phyloP scores from a whole-genome alignment of 1,140 invertebrate species.

The Drosophila leontia region DNA sequence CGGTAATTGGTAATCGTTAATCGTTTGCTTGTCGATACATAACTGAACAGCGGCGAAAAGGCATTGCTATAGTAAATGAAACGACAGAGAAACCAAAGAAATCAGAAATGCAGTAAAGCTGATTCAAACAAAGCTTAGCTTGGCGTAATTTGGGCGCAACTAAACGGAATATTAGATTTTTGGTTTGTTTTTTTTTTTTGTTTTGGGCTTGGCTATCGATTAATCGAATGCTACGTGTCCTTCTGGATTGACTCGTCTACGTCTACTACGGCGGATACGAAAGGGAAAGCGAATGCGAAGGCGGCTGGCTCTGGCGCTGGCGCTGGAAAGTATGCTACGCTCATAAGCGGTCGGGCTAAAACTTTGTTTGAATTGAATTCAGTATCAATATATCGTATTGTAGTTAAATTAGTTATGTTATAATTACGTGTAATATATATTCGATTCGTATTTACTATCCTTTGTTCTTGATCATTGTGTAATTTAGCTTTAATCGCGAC shows the following conservation, averaged over 20 bases:
- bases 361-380: slow-evolving; percentile 58
- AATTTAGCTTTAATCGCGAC: slow-evolving; percentile 22
- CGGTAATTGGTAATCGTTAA: slow-evolving; percentile 24
- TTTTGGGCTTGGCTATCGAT: slow-evolving; percentile 26
- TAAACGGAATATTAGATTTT: slow-evolving; percentile 36
- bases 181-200: slow-evolving; percentile 8
- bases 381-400: slow-evolving; percentile 45
- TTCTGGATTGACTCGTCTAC: slow-evolving; percentile 14
- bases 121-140: slow-evolving; percentile 59
- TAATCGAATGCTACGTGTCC: slow-evolving; percentile 14
- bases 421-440: slow-evolving; percentile 54
- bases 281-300: slow-evolving; percentile 52
- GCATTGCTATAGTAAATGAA: slow-evolving; percentile 58
- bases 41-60: slow-evolving; percentile 47
- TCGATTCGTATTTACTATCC: slow-evolving; percentile 36
- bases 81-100: slow-evolving; percentile 41
- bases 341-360: slow-evolving; percentile 40
- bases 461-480: slow-evolving; percentile 24
- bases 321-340: slow-evolving; percentile 48
- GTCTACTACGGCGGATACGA: slow-evolving; percentile 22
- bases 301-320: slow-evolving; percentile 24
- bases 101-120: slow-evolving; percentile 48
- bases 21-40: slow-evolving; percentile 36
- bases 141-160: slow-evolving; percentile 45
- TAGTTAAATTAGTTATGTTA: slow-evolving; percentile 51